Evolutionary conservation across 2,797 vertebrate species (phyloP), one percentile per base, ranked within the genome.

Genomic region (Characodon lateralis): DNA sequence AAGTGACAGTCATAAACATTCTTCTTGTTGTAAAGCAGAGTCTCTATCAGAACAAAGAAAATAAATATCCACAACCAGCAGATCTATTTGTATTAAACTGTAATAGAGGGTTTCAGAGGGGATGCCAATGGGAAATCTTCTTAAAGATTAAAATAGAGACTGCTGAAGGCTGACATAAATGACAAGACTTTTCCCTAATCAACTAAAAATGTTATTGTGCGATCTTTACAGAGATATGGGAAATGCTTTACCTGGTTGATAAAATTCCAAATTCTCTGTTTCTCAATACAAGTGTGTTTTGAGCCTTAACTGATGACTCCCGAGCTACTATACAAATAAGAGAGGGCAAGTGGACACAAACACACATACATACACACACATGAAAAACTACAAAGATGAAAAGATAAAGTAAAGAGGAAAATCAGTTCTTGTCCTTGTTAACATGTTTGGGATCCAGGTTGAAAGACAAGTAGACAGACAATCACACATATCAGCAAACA

Each of bases 291-390:
- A 90, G 89, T 89, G 88, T 91, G 63, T 80, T 79, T 79, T 78
- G 83, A 88, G 86, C 78, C 81, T 91, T 86, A 91, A 93, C 89
- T 91, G 92, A 89, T 94, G 89, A 95, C 92, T 91, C 83, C 43
- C 1, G 3, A 53, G 72, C 79, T 74, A 80, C 90, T 85, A 88
- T 69, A 58, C 61, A 85, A 80, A 82, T 1, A 20, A 2, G 78
- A 20, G 66, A 63, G 66, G 75, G 78, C 72, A 82, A 74, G 74
- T 71, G 58, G 66, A 78, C 72, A 83, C 79, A 74, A 63, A 80
- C 48, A 82, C 73, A 83, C 58, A 73, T 24, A 79, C 20, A 81
- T 73, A 83, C 78, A 76, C 65, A 75, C 68, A 77, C 35, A 80
- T 51, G 78, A 56, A 73, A 78, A 85, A 77, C 85, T 66, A 80